Evolutionary conservation across 2,888 invertebrate species (phyloP).

Genomic region (Ptycholaimellus sp.): DNA sequence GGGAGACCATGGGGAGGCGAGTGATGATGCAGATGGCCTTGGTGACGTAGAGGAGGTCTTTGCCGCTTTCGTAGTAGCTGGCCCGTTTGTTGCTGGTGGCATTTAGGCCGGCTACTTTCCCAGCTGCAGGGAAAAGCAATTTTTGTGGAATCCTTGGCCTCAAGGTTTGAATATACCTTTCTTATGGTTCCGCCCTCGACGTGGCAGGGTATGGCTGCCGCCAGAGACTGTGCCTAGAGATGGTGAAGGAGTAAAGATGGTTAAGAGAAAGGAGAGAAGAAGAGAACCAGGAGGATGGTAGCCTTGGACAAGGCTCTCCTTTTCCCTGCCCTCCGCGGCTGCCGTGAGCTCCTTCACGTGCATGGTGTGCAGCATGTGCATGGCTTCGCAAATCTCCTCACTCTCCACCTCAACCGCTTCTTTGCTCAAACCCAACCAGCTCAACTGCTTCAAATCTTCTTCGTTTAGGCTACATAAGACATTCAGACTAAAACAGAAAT

Average conservation of each 20-base stretch:
- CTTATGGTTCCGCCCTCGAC: constrained; percentile 12
- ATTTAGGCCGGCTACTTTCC: too few species aligned
- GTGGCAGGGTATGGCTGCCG: constrained; percentile 21
- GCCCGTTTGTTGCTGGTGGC: constrained; percentile 17
- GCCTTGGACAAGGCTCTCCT: too few species aligned
- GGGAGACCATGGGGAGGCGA: constrained; percentile 58
- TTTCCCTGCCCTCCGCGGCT: background rate
- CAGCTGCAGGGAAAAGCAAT: too few species aligned
- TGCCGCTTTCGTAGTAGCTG: constrained; percentile 53
- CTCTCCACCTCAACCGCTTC: constrained; percentile 70
- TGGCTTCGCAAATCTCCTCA: constrained; percentile 69
- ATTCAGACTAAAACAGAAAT: too few species aligned
- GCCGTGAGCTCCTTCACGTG: constrained; percentile 22
- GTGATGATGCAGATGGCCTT: constrained; percentile 80
- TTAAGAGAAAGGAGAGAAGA: background rate
- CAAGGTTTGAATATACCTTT: too few species aligned
- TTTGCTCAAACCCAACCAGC: too few species aligned
- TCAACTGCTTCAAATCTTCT: too few species aligned
- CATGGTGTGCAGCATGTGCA: constrained; percentile 68
- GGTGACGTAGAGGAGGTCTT: constrained; percentile 72
- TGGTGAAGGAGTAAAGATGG: background rate
- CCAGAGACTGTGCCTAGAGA: constrained; percentile 7
- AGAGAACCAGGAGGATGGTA: constrained; percentile 36
- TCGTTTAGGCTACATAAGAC: too few species aligned
- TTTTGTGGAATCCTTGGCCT: too few species aligned